Conservation (phyloP, 1,140 invertebrate genomes). For the Drosophila nigrodunni region DNA sequence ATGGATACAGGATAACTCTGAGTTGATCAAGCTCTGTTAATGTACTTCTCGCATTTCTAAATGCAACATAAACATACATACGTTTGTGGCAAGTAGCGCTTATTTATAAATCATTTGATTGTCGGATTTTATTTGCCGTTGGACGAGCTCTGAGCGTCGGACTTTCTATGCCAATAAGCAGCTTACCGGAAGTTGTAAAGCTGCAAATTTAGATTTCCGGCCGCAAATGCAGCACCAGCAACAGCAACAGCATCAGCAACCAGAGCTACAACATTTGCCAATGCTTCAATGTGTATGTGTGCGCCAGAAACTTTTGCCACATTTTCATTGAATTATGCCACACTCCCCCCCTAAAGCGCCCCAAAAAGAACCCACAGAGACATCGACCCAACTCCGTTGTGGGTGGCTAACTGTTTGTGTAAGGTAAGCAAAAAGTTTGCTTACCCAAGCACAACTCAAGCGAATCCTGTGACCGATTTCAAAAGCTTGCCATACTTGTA, state of each 20-base stretch:
- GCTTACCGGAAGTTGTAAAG: constrained; percentile 83
- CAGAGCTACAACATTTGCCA: not conserved
- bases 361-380: not conserved
- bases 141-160: constrained; percentile 54
- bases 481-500: constrained; percentile 42
- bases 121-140: constrained; percentile 76
- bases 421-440: constrained; percentile 79
- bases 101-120: constrained; percentile 83
- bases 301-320: constrained; percentile 69
- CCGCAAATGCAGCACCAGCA: constrained; percentile 68
- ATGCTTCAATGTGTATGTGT: constrained; percentile 52
- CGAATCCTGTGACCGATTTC: constrained; percentile 76
- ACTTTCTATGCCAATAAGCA: constrained; percentile 82
- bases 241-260: constrained; percentile 26
- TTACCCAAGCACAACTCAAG: constrained; percentile 68
- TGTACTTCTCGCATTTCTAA: not conserved
- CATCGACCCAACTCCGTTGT: constrained; percentile 13
- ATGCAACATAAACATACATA: constrained; percentile 9
- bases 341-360: not conserved
- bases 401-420: constrained; percentile 57
- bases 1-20: not conserved
- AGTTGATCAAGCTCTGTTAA: not conserved
- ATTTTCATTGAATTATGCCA: constrained; percentile 62
- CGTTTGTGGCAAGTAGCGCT: constrained; percentile 56
- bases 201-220: constrained; percentile 83